phyloP scores from a whole-genome alignment of 2,113 vertebrate genomes.

The Grallaria varia region DNA sequence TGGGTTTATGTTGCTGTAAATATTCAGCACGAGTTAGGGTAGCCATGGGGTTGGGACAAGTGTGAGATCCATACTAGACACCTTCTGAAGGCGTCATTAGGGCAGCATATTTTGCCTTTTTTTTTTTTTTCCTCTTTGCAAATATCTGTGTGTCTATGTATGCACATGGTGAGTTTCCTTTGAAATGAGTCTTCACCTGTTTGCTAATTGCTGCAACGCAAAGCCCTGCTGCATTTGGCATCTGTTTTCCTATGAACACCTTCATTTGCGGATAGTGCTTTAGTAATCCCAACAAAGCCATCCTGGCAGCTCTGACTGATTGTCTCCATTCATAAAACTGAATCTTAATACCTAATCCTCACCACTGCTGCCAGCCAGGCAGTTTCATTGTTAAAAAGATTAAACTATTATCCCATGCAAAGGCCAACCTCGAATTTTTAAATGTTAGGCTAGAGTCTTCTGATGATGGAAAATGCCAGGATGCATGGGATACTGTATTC shows the following conservation, averaged over 20 bases:
- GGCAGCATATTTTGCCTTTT: neutral
- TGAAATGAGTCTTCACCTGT: neutral
- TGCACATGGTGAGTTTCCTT: neutral
- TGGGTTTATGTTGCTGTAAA: neutral
- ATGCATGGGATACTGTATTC: neutral
- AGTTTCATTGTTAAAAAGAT: neutral
- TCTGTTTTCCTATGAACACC: neutral
- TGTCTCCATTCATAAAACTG: neutral
- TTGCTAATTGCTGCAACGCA: neutral
- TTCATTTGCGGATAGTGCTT: neutral
- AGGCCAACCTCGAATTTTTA: neutral
- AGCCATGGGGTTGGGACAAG: neutral
- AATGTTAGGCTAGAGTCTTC: neutral
- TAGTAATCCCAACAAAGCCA: neutral
- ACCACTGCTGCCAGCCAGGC: neutral
- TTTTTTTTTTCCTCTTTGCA: neutral
- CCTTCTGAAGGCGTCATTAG: neutral
- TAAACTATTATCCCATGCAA: neutral
- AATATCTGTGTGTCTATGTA: accelerated
- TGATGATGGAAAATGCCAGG: neutral
- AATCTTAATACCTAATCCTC: neutral
- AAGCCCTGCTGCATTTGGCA: neutral
- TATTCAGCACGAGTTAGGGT: too few species aligned
- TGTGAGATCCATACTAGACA: neutral
- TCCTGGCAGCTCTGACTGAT: neutral